Conservation (phyloP, 2,888 invertebrate genomes). For the Philereme vetulata region DNA sequence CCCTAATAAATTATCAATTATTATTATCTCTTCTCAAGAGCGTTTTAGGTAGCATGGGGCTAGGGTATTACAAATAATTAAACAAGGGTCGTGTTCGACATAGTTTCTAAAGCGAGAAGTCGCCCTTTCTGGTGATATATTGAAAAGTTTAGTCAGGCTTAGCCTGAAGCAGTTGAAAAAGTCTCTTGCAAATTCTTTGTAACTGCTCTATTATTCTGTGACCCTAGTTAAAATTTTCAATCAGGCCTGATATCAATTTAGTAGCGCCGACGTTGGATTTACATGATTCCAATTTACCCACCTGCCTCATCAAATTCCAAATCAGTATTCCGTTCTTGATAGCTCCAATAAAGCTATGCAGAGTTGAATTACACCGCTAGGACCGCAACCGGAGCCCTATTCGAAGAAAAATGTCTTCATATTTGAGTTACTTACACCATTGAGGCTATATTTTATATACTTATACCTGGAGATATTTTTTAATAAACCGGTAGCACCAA, state of each 20-base stretch:
- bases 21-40: too few species aligned
- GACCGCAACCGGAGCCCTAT: conserved; percentile 10
- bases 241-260: conserved; percentile 27
- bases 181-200: background rate
- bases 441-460: too few species aligned
- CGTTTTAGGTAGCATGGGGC: too few species aligned
- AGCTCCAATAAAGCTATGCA: conserved; percentile 33
- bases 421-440: background rate
- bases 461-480: too few species aligned
- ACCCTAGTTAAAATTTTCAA: conserved; percentile 24
- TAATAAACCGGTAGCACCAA: too few species aligned
- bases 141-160: too few species aligned
- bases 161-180: too few species aligned
- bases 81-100: too few species aligned
- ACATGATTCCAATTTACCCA: conserved; percentile 35
- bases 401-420: conserved; percentile 7
- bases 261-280: conserved; percentile 22
- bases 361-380: conserved; percentile 26
- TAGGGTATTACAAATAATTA: too few species aligned
- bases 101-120: too few species aligned
- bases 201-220: background rate
- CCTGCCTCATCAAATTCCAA: conserved; percentile 34
- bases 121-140: too few species aligned
- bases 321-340: conserved; percentile 31
- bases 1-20: too few species aligned